These are phyloP conservation scores for Rhizoglyphus robini DNA, from an alignment of 1,140 invertebrate species.

Conservation along the genomic window DNA sequence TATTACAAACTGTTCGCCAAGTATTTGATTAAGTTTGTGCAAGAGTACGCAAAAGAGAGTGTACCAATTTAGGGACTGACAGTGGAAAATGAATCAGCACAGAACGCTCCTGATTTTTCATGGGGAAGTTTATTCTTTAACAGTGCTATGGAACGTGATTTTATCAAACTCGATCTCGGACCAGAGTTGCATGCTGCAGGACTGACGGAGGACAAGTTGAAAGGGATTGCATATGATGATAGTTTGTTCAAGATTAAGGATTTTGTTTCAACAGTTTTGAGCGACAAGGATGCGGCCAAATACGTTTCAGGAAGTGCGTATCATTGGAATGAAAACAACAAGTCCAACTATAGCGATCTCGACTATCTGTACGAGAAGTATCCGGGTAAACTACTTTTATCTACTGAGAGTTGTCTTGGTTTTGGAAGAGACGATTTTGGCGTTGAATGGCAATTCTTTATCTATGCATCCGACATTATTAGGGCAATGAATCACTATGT, in stretches of 20 bases:
- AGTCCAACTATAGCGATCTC: constrained; percentile 32
- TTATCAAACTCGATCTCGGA: constrained; percentile 32
- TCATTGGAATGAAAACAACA: constrained; percentile 51
- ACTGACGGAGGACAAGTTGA: constrained; percentile 23
- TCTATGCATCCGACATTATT: too few species aligned
- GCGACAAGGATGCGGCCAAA: constrained; percentile 25
- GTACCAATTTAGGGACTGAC: constrained; percentile 36
- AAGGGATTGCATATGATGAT: constrained; percentile 29
- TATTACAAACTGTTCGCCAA: constrained; percentile 60
- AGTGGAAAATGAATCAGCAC: constrained; percentile 39
- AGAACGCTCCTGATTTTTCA: constrained; percentile 29
- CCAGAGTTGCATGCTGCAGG: constrained; percentile 28
- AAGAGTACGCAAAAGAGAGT: constrained; percentile 2
- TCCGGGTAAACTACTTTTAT: constrained; percentile 56
- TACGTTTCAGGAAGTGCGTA: constrained; percentile 30
- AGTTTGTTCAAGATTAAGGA: constrained; percentile 33
- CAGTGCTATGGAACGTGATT: constrained; percentile 32
- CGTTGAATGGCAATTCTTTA: too few species aligned
- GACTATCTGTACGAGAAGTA: constrained; percentile 40
- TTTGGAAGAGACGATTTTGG: constrained; percentile 8
- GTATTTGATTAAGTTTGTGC: constrained; percentile 30
- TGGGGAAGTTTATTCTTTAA: constrained; percentile 38
- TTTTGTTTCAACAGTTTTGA: constrained; percentile 27
- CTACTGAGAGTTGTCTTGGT: constrained; percentile 59
- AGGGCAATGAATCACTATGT: constrained; percentile 30